These are phyloP conservation scores for Callipepla californica DNA, from an alignment of 2,113 vertebrate genomes.

Conservation along the genomic window DNA sequence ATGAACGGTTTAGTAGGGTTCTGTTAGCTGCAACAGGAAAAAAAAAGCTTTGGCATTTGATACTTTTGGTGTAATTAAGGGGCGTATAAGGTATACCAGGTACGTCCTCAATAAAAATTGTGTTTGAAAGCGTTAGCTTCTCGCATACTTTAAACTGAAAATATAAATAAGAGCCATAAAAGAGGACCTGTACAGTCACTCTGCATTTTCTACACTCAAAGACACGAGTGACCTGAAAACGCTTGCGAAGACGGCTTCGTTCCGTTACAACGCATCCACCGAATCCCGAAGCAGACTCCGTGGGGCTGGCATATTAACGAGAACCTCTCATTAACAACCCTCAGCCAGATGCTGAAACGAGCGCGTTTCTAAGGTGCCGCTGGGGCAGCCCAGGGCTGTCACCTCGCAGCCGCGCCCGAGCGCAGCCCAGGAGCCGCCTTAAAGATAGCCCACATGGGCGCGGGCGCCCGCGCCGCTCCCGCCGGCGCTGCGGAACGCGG, in stretches of 20 bases:
- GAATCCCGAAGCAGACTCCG: background rate
- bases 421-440: accelerated
- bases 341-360: no score
- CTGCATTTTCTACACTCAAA: accelerated
- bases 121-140: accelerated
- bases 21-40: no score
- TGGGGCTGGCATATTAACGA: accelerated
- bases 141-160: background rate
- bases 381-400: accelerated
- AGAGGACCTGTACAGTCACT: background rate
- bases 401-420: no score
- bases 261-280: accelerated
- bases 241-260: background rate
- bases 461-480: accelerated
- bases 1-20: no score
- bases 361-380: accelerated
- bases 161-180: accelerated
- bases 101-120: background rate
- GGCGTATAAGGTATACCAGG: background rate
- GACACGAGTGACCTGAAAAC: accelerated
- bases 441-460: accelerated
- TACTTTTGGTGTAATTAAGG: background rate
- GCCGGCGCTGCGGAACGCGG: background rate
- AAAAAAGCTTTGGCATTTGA: background rate
- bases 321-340: background rate